Base-by-base conservation (phyloP, 92 coral and sea anemone genomes). In the Epizoanthus stellaris region DNA sequence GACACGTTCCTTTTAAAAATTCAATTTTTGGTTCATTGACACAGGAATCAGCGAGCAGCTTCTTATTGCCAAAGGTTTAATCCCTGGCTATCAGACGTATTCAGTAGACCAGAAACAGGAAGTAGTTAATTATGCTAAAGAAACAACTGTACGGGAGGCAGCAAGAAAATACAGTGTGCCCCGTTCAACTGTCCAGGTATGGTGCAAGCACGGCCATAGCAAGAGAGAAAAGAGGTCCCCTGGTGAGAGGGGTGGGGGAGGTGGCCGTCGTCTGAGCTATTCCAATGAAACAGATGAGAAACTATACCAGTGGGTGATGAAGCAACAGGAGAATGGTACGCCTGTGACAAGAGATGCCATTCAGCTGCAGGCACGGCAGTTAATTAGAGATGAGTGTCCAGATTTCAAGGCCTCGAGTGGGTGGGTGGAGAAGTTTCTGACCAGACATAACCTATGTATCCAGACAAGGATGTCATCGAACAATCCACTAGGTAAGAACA, bases 321-420 rank as follows among this genome's bases (percentile, higher is more conserved):
- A 90, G 49, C 93, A 95, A 67, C 96, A 93, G n/a, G 93, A 91
- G 66, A 91, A 89, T 72, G 99, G 99, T 54, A 94, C 98, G 5
- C 95, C 97, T 2, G 99, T 96, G 5, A 92, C 99, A 30, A 91
- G 98, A 70, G 99, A 96, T 79, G 98, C 98, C 17, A 96, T 96
- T 16, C 99, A 96, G 82, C 71, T 87, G 1, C 96, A 94, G 74
- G 99, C 99, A 19, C 87, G 98, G 6, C 86, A 84, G 30, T 85
- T 96, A 72, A 89, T 96, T 56, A 88, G 98, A 19, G 96, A 94
- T 45, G 99, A 96, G 67, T 96, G 99, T 82, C 99, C 99, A 12
- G 99, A 96, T 39, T 96, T 96, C 76, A 96, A 96, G 81, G 99
- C 99, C 3, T 96, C 99, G 0, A 96, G 99, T 94, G 99, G 99